phyloP scores from a whole-genome alignment of 1,140 invertebrate species.

The Spodoptera frugiperda region DNA sequence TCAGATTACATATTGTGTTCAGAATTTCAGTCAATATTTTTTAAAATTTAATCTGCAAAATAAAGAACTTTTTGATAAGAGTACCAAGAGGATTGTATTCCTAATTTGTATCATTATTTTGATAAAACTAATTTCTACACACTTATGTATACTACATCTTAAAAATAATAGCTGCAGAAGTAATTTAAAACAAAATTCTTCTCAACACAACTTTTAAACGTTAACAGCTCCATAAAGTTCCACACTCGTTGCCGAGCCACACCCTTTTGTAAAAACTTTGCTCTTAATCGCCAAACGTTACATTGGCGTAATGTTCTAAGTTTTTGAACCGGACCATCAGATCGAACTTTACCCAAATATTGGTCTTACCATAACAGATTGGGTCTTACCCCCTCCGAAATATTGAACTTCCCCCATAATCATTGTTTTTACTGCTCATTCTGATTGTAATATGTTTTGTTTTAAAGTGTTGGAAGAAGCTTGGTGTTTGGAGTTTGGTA shows the following conservation, averaged over 20 bases:
- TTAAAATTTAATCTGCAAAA: no score
- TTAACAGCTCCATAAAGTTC: conserved; percentile 67
- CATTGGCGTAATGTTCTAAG: conserved; percentile 78
- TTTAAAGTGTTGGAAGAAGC: neutral
- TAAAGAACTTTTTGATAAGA: no score
- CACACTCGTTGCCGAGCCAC: conserved; percentile 55
- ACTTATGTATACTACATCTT: no score
- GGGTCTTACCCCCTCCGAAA: no score
- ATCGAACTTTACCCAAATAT: conserved; percentile 62
- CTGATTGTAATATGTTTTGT: conserved; percentile 32
- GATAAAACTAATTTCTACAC: no score
- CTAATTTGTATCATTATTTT: no score
- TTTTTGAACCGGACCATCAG: conserved; percentile 60
- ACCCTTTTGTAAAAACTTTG: conserved; percentile 84
- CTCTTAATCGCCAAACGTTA: conserved; percentile 83
- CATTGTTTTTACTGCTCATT: conserved; percentile 11
- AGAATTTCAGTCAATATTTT: no score
- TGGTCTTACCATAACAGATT: conserved; percentile 63
- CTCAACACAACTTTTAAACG: neutral
- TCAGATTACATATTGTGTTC: no score
- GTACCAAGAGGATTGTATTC: no score
- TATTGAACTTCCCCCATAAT: conserved; percentile 46
- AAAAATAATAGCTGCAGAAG: no score
- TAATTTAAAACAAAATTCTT: no score
- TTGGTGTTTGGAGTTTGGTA: neutral